Percentiles rank a stretch among this genome's conserved stretches.
Evolutionary conservation across 2,113 vertebrate species (phyloP).

Genomic region (Hyaena hyaena): DNA sequence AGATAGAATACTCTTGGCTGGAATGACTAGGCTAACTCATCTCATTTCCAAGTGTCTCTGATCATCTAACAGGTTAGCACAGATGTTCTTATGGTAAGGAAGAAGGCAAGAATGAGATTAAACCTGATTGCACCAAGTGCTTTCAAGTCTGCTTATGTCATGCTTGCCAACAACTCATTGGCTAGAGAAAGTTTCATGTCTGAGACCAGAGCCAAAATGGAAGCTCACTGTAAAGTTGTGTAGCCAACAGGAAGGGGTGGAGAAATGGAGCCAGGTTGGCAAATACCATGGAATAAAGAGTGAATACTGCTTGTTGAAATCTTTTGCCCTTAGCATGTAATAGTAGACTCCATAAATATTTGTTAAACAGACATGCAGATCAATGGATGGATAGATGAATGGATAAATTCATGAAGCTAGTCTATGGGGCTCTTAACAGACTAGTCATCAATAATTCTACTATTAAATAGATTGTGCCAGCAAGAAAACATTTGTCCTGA

Average conservation of each 20-base stretch:
- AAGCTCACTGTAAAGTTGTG: not conserved
- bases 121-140: not conserved
- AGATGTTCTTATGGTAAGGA: not conserved
- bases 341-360: constrained; percentile 12
- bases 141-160: not conserved
- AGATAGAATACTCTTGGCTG: not conserved
- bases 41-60: constrained; percentile 1
- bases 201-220: not conserved
- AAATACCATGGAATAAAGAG: not conserved
- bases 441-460: constrained; percentile 42
- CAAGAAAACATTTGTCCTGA: constrained; percentile 43
- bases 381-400: not conserved
- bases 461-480: constrained; percentile 10
- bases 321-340: not conserved
- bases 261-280: not conserved
- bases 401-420: constrained; percentile 35
- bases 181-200: not conserved
- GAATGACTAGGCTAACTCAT: not conserved
- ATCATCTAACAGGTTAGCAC: not conserved
- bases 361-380: not conserved
- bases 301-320: not conserved
- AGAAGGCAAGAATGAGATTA: constrained; percentile 26
- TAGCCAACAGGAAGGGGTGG: not conserved
- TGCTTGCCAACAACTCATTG: not conserved
- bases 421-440: constrained; percentile 33